Conservation (phyloP, 2,888 invertebrate genomes). For the Helicoverpa assulta region DNA sequence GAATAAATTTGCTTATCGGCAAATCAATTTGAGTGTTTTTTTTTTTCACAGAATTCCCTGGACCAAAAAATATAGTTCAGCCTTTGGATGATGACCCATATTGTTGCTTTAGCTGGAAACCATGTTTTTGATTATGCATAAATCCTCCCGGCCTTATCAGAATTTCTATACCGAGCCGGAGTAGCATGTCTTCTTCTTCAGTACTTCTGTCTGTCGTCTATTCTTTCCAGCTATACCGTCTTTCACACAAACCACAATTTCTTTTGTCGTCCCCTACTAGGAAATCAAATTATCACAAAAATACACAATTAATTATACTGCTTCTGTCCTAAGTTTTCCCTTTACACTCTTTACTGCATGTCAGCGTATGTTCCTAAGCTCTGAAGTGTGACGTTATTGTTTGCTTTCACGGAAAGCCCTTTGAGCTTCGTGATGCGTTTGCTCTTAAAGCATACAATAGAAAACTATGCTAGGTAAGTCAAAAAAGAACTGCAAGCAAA, state of each 20-base stretch:
- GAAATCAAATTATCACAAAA: no score
- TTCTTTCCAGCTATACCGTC: no score
- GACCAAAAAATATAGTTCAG: background rate
- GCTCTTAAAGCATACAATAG: background rate
- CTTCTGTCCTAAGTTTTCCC: no score
- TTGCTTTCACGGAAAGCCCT: constrained; percentile 24
- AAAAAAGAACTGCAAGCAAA: background rate
- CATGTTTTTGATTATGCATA: no score
- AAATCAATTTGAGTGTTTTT: constrained; percentile 61
- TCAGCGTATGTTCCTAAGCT: constrained; percentile 19
- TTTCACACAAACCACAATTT: no score
- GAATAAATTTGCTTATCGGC: constrained; percentile 88
- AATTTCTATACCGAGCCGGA: no score
- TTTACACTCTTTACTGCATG: background rate
- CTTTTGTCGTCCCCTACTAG: no score
- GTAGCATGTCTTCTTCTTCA: no score
- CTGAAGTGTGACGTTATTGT: constrained; percentile 42
- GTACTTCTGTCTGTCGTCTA: no score
- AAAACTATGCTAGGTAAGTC: background rate
- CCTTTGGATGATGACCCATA: background rate
- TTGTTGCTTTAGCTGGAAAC: no score
- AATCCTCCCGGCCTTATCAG: no score
- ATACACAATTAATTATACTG: no score
- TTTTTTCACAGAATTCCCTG: constrained; percentile 31
- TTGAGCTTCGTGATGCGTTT: constrained; percentile 34